phyloP scores from a whole-genome alignment of 2,113 vertebrate species.

The Petroica traversi region DNA sequence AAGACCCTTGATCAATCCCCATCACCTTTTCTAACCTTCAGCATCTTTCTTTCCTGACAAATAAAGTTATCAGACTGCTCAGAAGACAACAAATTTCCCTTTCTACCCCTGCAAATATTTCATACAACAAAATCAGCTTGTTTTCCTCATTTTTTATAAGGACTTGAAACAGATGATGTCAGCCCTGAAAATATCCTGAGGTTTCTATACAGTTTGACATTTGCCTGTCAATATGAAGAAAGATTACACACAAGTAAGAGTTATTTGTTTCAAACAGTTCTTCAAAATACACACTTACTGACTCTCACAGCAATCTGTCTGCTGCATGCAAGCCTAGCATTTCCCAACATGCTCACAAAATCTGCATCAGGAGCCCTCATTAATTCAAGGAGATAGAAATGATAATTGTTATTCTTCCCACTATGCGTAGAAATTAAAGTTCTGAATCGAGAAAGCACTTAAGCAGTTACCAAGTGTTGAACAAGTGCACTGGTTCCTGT shows the following conservation, averaged over 20 bases:
- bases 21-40: neutral
- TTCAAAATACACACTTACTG: neutral
- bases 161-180: neutral
- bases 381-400: neutral
- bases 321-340: neutral
- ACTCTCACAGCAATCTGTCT: neutral
- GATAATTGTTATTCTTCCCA: neutral
- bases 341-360: neutral
- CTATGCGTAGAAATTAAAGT: neutral
- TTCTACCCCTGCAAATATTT: neutral
- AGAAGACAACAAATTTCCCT: neutral
- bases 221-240: conserved; percentile 14
- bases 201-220: conserved; percentile 8
- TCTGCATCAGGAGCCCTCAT: neutral
- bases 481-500: neutral
- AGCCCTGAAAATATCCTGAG: neutral
- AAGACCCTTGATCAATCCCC: neutral
- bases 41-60: neutral
- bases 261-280: conserved; percentile 26
- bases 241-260: neutral
- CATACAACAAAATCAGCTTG: neutral
- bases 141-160: neutral
- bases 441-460: neutral
- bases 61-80: neutral
- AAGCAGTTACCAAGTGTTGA: neutral